Evolutionary conservation across 2,888 invertebrate species (phyloP), one percentile per base, ranked within the genome.

Genomic region (Drepanosiphum platanoidis): DNA sequence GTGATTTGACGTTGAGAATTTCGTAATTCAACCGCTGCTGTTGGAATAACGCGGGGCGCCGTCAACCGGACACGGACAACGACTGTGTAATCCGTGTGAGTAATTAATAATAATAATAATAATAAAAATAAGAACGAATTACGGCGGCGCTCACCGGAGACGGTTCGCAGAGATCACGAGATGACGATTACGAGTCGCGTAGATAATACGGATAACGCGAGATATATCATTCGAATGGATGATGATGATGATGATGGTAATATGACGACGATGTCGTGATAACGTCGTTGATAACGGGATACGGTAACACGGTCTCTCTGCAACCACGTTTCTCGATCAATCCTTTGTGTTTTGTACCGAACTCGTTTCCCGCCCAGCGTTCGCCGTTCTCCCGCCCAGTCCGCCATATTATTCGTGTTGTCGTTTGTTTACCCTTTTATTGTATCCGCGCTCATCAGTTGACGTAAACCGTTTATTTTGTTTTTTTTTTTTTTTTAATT

Each of bases 321-420:
- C 9, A 27, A 61, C 82, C 15, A 9, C 4, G 74, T 66, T 74
- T 77, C 66, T 84, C 75, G 84, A 84, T 15, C 32, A 39, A 32
- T 74, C 27, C 64, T 71, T 74, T 75, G 83, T 83, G 64, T 74
- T 74, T 34, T 46, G 58, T 58, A 77, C 84, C 84, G 75, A 75
- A 84, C 75, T 75, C 75, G 75, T 77, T 84, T 84, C 84, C 84
- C 84, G 84, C 84, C 84, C 84, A 84, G 77, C 75, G 7, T 13
- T 46, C 11, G 5, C 34, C 36, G 75, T 39, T 84, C 84, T 84
- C 84, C 84, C 84, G 84, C 84, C 84, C 75, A 84, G 84, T 77
- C 77, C 84, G 84, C 84, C 84, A 84, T 84, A 77, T 84, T 84
- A 84, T 52, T 83, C 36, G 18, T 83, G 66, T 84, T 30, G 75